A percentile compares a stretch with the other conserved stretches of the same genome.
Evolutionary conservation across 2,797 vertebrate genomes (phyloP).

Genomic region (Eupleurogrammus muticus): DNA sequence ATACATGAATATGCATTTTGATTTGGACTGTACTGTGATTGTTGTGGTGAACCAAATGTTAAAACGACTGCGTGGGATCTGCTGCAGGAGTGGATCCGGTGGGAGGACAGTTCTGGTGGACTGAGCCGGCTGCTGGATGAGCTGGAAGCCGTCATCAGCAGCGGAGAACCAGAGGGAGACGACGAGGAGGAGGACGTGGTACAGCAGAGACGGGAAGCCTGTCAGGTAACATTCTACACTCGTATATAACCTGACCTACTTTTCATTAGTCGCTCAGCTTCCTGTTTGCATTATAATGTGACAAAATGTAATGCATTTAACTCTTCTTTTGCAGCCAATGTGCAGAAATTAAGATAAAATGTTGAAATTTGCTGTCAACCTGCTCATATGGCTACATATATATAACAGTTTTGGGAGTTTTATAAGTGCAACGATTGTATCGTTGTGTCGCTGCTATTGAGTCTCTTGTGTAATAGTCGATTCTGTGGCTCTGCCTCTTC

Average conservation of each 20-base stretch:
- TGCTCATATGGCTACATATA: too few relatives aligned
- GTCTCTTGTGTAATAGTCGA: neutral
- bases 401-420: neutral
- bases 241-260: too few relatives aligned
- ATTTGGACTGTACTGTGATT: neutral
- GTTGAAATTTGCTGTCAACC: neutral
- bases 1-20: conserved; percentile 26
- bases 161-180: conserved; percentile 83
- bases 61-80: conserved; percentile 21
- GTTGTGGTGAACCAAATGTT: conserved; percentile 18
- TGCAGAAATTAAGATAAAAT: neutral
- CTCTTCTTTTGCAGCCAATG: neutral
- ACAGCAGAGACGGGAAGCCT: conserved; percentile 80
- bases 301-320: too few relatives aligned
- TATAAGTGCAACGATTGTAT: neutral
- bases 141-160: conserved; percentile 79
- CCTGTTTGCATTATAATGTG: neutral
- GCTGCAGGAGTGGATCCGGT: conserved; percentile 86
- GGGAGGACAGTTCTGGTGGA: conserved; percentile 81
- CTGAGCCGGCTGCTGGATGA: conserved; percentile 86
- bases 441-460: neutral
- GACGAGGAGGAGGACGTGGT: conserved; percentile 60
- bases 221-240: conserved; percentile 79
- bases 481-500: neutral
- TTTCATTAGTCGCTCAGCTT: neutral